Evolutionary conservation across 2,888 invertebrate species (phyloP), one percentile per base, ranked within the genome.

Genomic region (Agelastica alni): DNA sequence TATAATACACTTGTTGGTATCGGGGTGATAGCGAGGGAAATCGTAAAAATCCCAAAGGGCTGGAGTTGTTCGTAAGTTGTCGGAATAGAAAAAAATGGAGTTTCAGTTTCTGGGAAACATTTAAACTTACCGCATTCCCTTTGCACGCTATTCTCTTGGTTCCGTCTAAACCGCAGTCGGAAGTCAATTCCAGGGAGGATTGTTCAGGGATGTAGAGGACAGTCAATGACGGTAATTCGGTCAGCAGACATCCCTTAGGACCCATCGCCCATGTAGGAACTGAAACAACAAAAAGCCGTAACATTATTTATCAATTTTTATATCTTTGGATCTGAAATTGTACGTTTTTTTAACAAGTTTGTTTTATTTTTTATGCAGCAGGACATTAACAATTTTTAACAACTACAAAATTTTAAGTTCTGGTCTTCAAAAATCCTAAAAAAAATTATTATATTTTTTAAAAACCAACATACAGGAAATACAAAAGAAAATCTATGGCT

Each of bases 141-240:
- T 85, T 86, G 75, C 89, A 89, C 60, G 87, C 84, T 53, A 89
- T 85, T 58, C 86, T 81, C 69, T 86, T 83, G 2, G 87, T 85
- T 7, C 87, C 89, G 56, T 87, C 88, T 56, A 88, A 76, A 44
- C 88, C 88, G 65, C 89, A 89, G 72, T 89, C 89, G 18, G 87
- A 84, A 30, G 88, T 87, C 49, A 89, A 78, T 73, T 88, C 88
- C 44, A 89, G 83, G 39, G 88, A 88, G 26, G 87, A 87, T 70
- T 87, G 86, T 70, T 89, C 89, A 18, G 89, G 89, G 69, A 89
- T 81, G 71, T 88, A 90, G 53, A 88, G 80, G 60, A 87, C 85
- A 1, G 89, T 89, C 60, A 89, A 77, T 22, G 88, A 87, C 3
- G 89, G 88, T 63, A 89, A 77, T 53, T 86, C 86, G 62, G 84